Evolutionary conservation across 2,113 vertebrate genomes (phyloP).

Genomic region (Tupaia tana): DNA sequence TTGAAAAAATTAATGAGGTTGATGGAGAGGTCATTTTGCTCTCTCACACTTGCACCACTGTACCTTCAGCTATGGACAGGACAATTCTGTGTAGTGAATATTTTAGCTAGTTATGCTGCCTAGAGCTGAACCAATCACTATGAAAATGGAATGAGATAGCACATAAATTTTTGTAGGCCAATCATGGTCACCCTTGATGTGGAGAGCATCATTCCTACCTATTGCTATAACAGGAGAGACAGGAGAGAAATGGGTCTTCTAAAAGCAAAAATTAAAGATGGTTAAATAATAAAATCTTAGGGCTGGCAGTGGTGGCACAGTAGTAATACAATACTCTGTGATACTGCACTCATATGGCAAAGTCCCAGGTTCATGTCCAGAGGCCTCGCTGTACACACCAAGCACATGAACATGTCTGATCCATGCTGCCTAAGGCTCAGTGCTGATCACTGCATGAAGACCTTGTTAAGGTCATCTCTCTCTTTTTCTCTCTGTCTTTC

Average conservation of each 20-base stretch:
- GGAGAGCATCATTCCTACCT: neutral
- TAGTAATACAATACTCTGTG: too few species aligned
- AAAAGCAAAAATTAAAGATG: neutral
- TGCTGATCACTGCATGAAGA: too few species aligned
- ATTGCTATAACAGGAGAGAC: neutral
- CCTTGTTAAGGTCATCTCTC: too few species aligned
- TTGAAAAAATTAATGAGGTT: neutral
- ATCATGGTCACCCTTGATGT: neutral
- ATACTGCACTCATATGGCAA: too few species aligned
- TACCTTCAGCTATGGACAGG: neutral
- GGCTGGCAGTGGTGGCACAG: too few species aligned
- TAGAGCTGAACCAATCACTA: neutral
- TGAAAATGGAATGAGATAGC: neutral
- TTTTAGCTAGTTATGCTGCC: neutral
- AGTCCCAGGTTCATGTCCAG: too few species aligned
- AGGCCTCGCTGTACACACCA: too few species aligned
- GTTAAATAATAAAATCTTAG: neutral
- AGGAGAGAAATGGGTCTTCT: neutral
- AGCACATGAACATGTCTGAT: too few species aligned
- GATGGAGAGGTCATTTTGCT: neutral
- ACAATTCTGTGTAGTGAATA: neutral
- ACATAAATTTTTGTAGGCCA: neutral
- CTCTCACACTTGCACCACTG: neutral
- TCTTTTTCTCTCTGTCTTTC: too few species aligned
- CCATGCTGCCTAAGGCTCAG: too few species aligned